phyloP scores from a whole-genome alignment of 2,113 vertebrate genomes.

The Struthidea cinerea region DNA sequence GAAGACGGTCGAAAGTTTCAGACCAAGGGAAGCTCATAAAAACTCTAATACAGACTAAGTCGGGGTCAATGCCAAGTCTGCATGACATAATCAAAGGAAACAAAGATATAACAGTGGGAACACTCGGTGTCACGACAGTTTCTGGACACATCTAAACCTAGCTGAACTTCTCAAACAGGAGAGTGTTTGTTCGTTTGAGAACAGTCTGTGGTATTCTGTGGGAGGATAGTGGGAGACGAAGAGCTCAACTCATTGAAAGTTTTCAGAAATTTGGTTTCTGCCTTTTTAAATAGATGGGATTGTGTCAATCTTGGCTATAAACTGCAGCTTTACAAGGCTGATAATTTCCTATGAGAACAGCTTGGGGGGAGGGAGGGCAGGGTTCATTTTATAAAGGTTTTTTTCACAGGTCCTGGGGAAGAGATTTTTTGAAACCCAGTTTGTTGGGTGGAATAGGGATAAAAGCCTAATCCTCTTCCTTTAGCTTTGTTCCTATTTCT shows the following conservation, averaged over 20 bases:
- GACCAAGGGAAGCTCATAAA: conserved; percentile 82
- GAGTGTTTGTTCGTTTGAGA: conserved; percentile 68
- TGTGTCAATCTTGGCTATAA: conserved; percentile 68
- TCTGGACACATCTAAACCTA: conserved; percentile 85
- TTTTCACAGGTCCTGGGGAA: conserved; percentile 73
- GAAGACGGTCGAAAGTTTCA: conserved; percentile 84
- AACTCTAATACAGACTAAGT: conserved; percentile 83
- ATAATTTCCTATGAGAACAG: conserved; percentile 66
- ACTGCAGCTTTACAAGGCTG: conserved; percentile 67
- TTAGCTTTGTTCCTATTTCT: conserved; percentile 80
- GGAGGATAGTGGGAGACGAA: conserved; percentile 51
- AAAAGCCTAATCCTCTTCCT: conserved; percentile 76
- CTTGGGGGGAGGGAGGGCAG: conserved; percentile 39
- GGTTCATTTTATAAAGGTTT: conserved; percentile 73
- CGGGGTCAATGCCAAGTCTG: conserved; percentile 84
- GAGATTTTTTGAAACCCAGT: conserved; percentile 71
- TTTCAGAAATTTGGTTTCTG: conserved; percentile 70
- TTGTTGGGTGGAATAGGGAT: conserved; percentile 76
- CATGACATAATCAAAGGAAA: conserved; percentile 94
- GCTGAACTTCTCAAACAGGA: conserved; percentile 59
- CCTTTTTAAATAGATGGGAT: conserved; percentile 67
- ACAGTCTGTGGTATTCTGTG: conserved; percentile 71
- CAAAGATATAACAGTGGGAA: conserved; percentile 87
- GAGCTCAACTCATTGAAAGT: conserved; percentile 62
- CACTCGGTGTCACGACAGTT: conserved; percentile 86